Evolutionary conservation across 2,113 vertebrate genomes (phyloP), one percentile per base, ranked within the genome.

Genomic region (Hippocampus zosterae): DNA sequence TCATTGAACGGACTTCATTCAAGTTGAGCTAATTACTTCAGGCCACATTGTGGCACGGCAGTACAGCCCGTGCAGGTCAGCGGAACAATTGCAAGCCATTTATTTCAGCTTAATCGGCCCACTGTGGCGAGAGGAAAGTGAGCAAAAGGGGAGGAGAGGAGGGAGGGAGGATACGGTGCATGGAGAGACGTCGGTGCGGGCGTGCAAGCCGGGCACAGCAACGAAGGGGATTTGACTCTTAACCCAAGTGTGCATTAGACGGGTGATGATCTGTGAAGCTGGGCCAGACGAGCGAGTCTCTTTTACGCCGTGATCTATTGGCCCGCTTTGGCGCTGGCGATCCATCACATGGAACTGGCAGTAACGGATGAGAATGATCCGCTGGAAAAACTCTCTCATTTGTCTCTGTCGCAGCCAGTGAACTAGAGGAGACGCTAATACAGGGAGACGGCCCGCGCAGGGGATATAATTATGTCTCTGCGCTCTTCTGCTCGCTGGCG

Each of bases 361-460:
- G 92, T 92, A 91, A 93, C 91, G 88, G 91, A 93, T 93, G 92
- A 93, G 90, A 91, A 91, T 91, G 92, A 91, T 92, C 88, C 78
- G 86, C 90, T 91, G 89, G 91, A 92, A 93, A 93, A 92, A 91
- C 88, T 89, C 90, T 91, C 92, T 92, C 92, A 93, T 93, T 93
- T 93, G 92, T 93, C 92, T 93, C 92, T 93, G 92, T 93, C 92
- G 85, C 78, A 87, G 89, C 88, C 89, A 87, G 91, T 93, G 92
- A 92, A 89, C 90, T 90, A 89, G 88, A 92, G 90, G 89, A 93
- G 92, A 92, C 80, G 85, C 88, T 93, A 93, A 93, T 91, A 82
- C 89, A 90, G 89, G 88, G 86, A 87, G 92, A 93, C 91, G 90
- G 92, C 92, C 87, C 87, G 70, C 88, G 88, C 90, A 92, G 88